Base-by-base conservation (phyloP, 30 jellyfish, hydroid and myxozoan genomes). In the Clytia hemisphaerica region DNA sequence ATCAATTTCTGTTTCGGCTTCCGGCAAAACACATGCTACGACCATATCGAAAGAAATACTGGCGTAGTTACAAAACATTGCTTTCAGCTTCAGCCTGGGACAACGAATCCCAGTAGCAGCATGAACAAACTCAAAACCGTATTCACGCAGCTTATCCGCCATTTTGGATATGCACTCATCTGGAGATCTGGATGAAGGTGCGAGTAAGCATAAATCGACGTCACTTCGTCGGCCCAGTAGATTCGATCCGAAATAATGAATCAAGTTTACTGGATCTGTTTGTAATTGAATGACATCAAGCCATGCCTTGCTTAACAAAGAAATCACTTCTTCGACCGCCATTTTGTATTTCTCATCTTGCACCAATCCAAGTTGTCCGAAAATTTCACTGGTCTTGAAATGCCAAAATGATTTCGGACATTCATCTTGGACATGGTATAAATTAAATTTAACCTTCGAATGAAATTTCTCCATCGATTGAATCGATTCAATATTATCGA, bases 101-200 rank as follows among this genome's bases (percentile, higher is more conserved):
- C 99, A 91, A 28, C 95, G 86, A 18, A 81, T 91, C 29, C 75
- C 72, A 2, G 85, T 29, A 9, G 95, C 99, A 32, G 88, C 44
- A 58, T 83, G 84, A 27, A 91, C 40, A 55, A 76, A 71, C 42
- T 65, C 67, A 9, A 91, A 71, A 35, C 95, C 95, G 47, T 76
- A 77, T 34, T 69, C 49, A 32, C 32, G 30, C 4, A 91, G 74
- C 48, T 91, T 85, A 4, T 81, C 80, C 33, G 62, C 84, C 45
- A 91, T 64, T 36, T 48, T 48, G 27, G 53, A 31, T 28, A 91
- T 50, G 77, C 94, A 91, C 6, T 58, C 82, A 26, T 69, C 86
- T 74, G 65, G 61, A 30, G 72, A 22, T 47, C 51, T 61, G 2
- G 25, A 22, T 6, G 61, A 22, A 30, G 99, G 94, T 6, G 94